Evolutionary conservation across 1,140 invertebrate genomes (phyloP).

Genomic region (Bombus huntii): DNA sequence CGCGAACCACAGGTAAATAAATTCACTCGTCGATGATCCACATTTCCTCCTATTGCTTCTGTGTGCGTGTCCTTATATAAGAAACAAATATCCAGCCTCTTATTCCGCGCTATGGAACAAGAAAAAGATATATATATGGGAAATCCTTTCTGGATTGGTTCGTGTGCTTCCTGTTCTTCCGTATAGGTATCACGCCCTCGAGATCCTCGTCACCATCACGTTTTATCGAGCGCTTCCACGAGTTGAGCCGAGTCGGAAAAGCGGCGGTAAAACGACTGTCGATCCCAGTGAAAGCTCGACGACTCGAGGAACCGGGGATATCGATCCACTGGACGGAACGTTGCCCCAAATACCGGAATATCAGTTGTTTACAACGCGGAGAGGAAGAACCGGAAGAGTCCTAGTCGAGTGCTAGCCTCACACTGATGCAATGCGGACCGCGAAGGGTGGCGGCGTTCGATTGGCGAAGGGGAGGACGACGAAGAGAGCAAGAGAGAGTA

Average conservation of each 20-base stretch:
- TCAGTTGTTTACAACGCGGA: constrained; percentile 58
- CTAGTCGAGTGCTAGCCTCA: constrained; percentile 67
- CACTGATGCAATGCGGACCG: constrained; percentile 75
- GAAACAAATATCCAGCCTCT: too few relatives aligned
- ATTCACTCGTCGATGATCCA: constrained; percentile 8
- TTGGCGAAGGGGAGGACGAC: constrained; percentile 63
- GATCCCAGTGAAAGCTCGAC: constrained; percentile 13
- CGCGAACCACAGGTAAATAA: not conserved
- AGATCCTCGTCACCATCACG: not conserved
- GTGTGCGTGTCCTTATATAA: too few relatives aligned
- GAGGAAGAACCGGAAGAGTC: constrained; percentile 66
- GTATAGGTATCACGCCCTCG: not conserved
- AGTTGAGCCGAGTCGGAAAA: not conserved
- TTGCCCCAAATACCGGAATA: constrained; percentile 38
- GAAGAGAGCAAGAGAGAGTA: not conserved
- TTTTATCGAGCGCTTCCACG: constrained; percentile 21
- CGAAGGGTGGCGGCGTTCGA: constrained; percentile 70
- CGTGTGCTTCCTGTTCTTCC: not conserved
- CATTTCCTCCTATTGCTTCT: not conserved
- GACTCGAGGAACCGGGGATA: constrained; percentile 25
- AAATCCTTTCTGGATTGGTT: too few relatives aligned
- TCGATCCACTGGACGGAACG: constrained; percentile 50
- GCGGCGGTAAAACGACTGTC: constrained; percentile 22
- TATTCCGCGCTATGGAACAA: too few relatives aligned
- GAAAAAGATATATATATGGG: too few relatives aligned